phyloP scores from a whole-genome alignment of 2,113 vertebrate species.

The Neofelis nebulosa region DNA sequence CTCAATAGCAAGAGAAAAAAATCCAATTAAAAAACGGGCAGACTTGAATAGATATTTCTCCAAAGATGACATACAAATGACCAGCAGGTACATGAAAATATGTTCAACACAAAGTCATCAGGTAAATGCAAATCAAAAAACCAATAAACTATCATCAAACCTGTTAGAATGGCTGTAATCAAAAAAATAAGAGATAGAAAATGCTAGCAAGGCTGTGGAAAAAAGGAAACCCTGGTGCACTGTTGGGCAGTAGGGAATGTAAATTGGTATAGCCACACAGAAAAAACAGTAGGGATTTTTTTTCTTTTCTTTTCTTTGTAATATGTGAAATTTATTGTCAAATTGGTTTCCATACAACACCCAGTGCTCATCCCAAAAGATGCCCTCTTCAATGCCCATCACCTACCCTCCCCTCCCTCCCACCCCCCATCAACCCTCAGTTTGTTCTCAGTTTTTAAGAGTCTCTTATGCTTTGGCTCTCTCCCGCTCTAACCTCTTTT shows the following conservation, averaged over 20 bases:
- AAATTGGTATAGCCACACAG: background rate
- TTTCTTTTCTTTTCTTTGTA: background rate
- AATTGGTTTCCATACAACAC: too few relatives aligned
- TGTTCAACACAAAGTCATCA: background rate
- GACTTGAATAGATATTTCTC: background rate
- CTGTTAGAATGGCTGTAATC: background rate
- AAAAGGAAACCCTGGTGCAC: background rate
- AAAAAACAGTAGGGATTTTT: background rate
- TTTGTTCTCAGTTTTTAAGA: too few relatives aligned
- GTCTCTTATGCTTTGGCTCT: too few relatives aligned
- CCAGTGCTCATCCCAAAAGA: too few relatives aligned
- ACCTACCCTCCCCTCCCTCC: too few relatives aligned
- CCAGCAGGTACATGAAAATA: background rate
- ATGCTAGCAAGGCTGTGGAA: background rate
- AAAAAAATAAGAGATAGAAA: background rate
- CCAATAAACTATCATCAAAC: background rate
- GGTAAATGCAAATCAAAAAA: background rate
- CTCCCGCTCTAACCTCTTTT: too few relatives aligned
- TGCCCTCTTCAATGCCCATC: too few relatives aligned
- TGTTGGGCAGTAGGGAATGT: background rate
- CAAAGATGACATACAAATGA: background rate
- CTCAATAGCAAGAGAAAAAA: background rate
- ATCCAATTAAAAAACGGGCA: background rate
- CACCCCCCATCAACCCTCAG: too few relatives aligned
- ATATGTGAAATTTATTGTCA: too few relatives aligned